A percentile compares a stretch with the other conserved stretches of the same genome.
Conservation (phyloP, 2,113 vertebrate genomes). For the Pollimyrus isidori region DNA sequence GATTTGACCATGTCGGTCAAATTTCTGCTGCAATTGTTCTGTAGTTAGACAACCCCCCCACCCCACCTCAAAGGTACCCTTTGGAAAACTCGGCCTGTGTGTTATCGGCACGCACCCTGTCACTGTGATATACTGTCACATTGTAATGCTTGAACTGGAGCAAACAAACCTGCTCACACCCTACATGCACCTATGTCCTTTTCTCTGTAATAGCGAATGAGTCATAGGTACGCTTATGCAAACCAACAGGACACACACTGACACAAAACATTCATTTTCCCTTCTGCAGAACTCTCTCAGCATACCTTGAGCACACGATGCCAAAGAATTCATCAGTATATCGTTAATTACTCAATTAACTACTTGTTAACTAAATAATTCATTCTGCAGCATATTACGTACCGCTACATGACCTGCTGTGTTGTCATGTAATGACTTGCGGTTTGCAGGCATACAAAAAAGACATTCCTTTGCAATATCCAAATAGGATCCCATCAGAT, state of each 20-base stretch:
- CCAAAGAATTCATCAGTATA: not conserved
- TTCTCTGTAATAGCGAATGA: not conserved
- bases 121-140: not conserved
- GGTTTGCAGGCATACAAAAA: not conserved
- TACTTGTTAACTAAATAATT: not conserved
- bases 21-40: not conserved
- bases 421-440: not conserved
- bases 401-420: not conserved
- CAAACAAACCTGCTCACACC: not conserved
- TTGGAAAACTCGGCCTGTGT: not conserved
- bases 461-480: not conserved
- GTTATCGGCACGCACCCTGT: not conserved
- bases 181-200: not conserved
- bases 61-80: not conserved
- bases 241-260: not conserved
- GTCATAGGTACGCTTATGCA: not conserved
- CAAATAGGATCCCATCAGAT: not conserved
- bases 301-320: not conserved
- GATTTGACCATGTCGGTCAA: not conserved
- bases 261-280: not conserved
- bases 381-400: not conserved
- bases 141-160: not conserved
- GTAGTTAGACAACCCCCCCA: not conserved
- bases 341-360: not conserved
- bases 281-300: not conserved